Evolutionary conservation across 2,797 vertebrate species (phyloP).

Genomic region (Typhlichthys eigenmanni): DNA sequence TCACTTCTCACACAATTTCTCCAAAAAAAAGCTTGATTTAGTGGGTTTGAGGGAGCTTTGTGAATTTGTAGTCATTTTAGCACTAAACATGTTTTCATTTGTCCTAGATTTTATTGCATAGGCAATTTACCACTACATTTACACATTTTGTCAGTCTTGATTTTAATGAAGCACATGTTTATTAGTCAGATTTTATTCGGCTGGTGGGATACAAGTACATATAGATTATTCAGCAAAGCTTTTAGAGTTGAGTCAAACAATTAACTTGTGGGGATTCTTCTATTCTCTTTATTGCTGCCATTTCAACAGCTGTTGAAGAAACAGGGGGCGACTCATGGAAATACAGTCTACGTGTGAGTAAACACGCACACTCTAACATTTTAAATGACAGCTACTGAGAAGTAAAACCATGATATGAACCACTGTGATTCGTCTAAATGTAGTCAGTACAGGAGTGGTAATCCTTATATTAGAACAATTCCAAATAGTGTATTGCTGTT

Average conservation of each 20-base stretch:
- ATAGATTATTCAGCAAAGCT: too few species aligned
- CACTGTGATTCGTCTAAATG: not conserved
- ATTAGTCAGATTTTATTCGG: too few species aligned
- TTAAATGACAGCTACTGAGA: not conserved
- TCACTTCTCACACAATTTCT: not conserved
- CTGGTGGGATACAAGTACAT: too few species aligned
- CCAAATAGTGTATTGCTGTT: too few species aligned
- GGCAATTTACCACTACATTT: not conserved
- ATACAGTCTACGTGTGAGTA: conserved; percentile 93
- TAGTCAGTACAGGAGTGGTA: too few species aligned
- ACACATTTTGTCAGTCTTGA: not conserved
- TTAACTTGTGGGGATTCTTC: not conserved
- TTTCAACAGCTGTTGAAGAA: conserved; percentile 89
- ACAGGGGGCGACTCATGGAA: conserved; percentile 98
- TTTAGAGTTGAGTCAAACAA: not conserved
- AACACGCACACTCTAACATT: not conserved
- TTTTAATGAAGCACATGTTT: not conserved
- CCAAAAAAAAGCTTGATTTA: too few species aligned
- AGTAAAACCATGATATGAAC: not conserved
- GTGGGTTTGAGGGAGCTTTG: too few species aligned
- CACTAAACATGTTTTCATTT: not conserved
- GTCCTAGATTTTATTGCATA: conserved; percentile 1
- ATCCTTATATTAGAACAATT: too few species aligned
- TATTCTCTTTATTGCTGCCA: conserved; percentile 3
- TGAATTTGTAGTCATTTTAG: too few species aligned